phyloP scores from a whole-genome alignment of 1,140 invertebrate species.

The Dolichoris vasculosae region DNA sequence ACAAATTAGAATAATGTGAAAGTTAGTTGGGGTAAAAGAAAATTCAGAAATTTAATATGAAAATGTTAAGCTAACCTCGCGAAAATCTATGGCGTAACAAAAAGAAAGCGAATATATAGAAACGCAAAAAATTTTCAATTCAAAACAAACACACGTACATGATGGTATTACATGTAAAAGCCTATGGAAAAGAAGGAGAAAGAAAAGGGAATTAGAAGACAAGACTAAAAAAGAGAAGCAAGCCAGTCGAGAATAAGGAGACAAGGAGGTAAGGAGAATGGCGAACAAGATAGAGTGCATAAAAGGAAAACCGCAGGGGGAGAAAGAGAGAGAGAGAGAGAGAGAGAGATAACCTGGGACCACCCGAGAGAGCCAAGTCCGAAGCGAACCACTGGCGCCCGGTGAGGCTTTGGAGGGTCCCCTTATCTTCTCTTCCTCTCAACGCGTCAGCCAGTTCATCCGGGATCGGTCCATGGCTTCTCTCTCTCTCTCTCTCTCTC shows the following conservation, averaged over 20 bases:
- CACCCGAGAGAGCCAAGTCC: constrained; percentile 72
- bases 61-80: neutral
- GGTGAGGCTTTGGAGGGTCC: constrained; percentile 70
- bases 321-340: constrained; percentile 34
- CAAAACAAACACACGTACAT: constrained; percentile 10
- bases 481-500: constrained; percentile 51
- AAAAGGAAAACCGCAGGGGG: constrained; percentile 56
- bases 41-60: neutral
- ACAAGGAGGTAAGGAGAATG: constrained; percentile 56
- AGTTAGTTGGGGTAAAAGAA: neutral
- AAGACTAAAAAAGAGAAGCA: constrained; percentile 44
- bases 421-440: constrained; percentile 65
- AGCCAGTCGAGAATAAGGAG: constrained; percentile 46
- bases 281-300: constrained; percentile 37
- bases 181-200: constrained; percentile 30
- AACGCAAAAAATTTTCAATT: constrained; percentile 33
- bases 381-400: constrained; percentile 71
- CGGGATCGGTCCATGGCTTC: constrained; percentile 65
- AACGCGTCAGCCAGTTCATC: constrained; percentile 56
- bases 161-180: constrained; percentile 37
- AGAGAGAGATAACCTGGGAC: constrained; percentile 64
- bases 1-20: neutral
- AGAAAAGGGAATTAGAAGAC: constrained; percentile 51
- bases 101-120: neutral
- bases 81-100: neutral